phyloP scores from a whole-genome alignment of 2,113 vertebrate species.

The Maccullochella peelii region DNA sequence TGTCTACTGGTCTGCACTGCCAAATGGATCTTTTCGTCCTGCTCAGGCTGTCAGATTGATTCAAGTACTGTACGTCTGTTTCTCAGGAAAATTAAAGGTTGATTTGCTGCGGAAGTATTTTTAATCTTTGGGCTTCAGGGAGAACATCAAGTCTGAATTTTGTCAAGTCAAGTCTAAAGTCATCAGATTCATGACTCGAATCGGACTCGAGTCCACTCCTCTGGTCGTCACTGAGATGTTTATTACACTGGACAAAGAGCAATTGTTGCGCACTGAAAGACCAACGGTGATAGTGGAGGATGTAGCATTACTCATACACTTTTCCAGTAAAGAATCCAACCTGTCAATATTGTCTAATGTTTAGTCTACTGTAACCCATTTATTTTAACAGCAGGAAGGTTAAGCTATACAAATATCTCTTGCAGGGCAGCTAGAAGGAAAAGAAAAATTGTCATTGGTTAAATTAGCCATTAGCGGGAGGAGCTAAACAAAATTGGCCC shows the following conservation, averaged over 20 bases:
- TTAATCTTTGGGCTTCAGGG: background rate
- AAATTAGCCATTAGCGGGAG: background rate
- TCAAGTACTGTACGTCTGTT: background rate
- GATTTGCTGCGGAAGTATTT: background rate
- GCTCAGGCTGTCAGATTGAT: background rate
- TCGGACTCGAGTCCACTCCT: background rate
- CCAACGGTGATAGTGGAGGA: background rate
- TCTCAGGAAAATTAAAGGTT: background rate
- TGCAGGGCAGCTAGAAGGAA: background rate
- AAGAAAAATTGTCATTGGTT: background rate
- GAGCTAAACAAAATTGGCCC: background rate
- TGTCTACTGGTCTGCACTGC: background rate
- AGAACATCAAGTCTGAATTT: background rate
- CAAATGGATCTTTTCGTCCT: background rate
- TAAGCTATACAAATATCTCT: constrained; percentile 26
- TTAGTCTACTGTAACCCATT: constrained; percentile 29
- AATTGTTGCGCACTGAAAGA: background rate
- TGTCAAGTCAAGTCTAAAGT: background rate
- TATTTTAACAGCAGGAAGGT: constrained; percentile 5
- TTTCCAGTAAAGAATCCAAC: constrained; percentile 15
- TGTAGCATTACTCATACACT: background rate
- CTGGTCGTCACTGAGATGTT: background rate
- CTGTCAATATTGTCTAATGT: constrained; percentile 32
- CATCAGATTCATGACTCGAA: background rate
- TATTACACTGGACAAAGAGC: constrained; percentile 15